Conservation (phyloP, 1,140 invertebrate species). For the Drosophila tani region DNA sequence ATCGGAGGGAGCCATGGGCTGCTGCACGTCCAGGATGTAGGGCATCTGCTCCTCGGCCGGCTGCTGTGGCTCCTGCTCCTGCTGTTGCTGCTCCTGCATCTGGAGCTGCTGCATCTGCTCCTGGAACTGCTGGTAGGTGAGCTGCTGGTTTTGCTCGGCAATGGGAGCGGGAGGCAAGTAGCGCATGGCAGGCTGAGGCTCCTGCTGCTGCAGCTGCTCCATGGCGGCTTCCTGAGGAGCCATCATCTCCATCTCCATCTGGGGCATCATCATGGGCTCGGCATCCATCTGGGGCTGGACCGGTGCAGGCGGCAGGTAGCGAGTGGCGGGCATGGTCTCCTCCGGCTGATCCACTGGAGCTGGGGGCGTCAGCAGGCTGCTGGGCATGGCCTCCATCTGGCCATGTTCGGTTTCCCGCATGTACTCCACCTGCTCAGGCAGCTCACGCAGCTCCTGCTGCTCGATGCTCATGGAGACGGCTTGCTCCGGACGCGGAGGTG, state of each 20-base stretch:
- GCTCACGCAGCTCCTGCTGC: constrained; percentile 70
- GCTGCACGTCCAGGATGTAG: constrained; percentile 70
- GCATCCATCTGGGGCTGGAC: constrained; percentile 20
- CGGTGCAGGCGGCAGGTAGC: constrained; percentile 55
- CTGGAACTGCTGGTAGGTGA: constrained; percentile 74
- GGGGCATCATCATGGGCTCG: constrained; percentile 48
- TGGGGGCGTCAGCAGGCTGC: constrained; percentile 62
- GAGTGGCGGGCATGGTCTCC: constrained; percentile 44
- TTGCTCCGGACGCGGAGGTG: constrained; percentile 59
- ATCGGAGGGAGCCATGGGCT: constrained; percentile 72
- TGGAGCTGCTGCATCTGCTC: constrained; percentile 54
- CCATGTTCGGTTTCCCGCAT: constrained; percentile 51
- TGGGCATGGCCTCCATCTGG: constrained; percentile 63
- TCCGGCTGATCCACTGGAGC: constrained; percentile 32
- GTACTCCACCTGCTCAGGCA: constrained; percentile 78
- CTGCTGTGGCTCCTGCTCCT: constrained; percentile 23
- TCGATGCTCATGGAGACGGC: constrained; percentile 74
- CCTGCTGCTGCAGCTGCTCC: constrained; percentile 31
- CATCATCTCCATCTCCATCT: constrained; percentile 54
- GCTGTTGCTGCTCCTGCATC: constrained; percentile 25
- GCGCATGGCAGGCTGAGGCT: constrained; percentile 44
- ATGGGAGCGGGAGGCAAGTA: constrained; percentile 51
- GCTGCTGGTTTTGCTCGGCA: constrained; percentile 53
- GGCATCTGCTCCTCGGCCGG: constrained; percentile 55
- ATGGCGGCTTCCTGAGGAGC: constrained; percentile 11